phyloP scores from a whole-genome alignment of 2,113 vertebrate species.

The Myotis lucifugus region DNA sequence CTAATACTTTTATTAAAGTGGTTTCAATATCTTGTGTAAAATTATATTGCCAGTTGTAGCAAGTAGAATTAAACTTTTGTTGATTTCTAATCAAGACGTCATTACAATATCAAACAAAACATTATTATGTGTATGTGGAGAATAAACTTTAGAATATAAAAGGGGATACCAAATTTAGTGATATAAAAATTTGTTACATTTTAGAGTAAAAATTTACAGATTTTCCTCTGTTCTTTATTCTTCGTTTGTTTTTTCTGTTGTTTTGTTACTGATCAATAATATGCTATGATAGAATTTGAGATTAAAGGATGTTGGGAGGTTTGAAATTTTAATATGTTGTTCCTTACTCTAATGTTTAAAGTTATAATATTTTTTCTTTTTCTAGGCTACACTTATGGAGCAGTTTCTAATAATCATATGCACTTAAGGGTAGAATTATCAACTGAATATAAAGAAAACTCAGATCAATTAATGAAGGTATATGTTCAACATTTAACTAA shows the following conservation, averaged over 20 bases:
- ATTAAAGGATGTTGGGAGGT: background rate
- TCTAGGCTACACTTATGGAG: conserved; percentile 69
- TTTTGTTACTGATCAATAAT: background rate
- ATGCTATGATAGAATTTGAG: background rate
- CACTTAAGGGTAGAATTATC: conserved; percentile 74
- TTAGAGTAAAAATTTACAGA: background rate
- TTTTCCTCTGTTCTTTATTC: background rate
- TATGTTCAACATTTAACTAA: conserved; percentile 18
- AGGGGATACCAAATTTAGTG: background rate
- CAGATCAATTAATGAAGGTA: conserved; percentile 84
- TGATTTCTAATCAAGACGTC: background rate
- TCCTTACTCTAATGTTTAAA: background rate
- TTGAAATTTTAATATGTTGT: background rate
- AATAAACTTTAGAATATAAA: background rate
- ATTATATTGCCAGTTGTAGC: background rate
- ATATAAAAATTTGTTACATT: background rate
- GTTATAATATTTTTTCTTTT: conserved; percentile 1
- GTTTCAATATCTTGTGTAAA: background rate
- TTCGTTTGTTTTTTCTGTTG: background rate
- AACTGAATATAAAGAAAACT: conserved; percentile 79
- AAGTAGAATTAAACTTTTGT: background rate
- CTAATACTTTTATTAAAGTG: background rate
- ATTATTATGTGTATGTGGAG: background rate
- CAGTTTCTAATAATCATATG: conserved; percentile 69
- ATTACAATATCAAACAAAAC: background rate